These are phyloP conservation scores for Philopotamus ludificatus DNA, from an alignment of 1,140 invertebrate genomes.

Conservation along the genomic window DNA sequence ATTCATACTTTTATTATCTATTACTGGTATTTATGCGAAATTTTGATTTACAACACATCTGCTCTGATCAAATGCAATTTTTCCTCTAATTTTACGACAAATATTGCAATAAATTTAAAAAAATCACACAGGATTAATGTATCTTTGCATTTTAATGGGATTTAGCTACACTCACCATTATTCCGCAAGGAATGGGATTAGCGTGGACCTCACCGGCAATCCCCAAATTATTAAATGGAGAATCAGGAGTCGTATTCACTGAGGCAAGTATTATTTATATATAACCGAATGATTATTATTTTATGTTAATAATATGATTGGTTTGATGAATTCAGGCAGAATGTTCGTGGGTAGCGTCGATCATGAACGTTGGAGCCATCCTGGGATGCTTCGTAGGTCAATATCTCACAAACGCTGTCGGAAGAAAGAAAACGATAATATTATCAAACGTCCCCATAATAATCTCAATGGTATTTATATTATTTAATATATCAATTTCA, in stretches of 20 bases:
- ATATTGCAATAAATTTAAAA: too few relatives aligned
- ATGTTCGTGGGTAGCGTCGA: constrained; percentile 67
- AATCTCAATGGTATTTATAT: constrained; percentile 47
- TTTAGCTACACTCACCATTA: constrained; percentile 53
- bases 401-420: constrained; percentile 61
- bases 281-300: background rate
- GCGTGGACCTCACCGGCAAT: constrained; percentile 57
- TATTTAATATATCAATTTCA: background rate
- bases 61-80: too few relatives aligned
- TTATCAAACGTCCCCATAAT: constrained; percentile 57
- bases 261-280: constrained; percentile 45
- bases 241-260: constrained; percentile 48
- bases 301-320: too few relatives aligned
- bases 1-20: too few relatives aligned
- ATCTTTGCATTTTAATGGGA: background rate
- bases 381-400: constrained; percentile 59
- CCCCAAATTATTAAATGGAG: constrained; percentile 52
- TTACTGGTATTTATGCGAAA: too few relatives aligned
- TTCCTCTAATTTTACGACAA: too few relatives aligned
- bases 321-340: constrained; percentile 49
- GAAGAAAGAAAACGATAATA: constrained; percentile 63
- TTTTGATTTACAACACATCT: too few relatives aligned
- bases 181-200: constrained; percentile 50
- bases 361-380: constrained; percentile 67
- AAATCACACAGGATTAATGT: too few relatives aligned